These are phyloP conservation scores for Entomobrya multifasciata DNA, from an alignment of 2,888 invertebrate genomes.

Conservation along the genomic window DNA sequence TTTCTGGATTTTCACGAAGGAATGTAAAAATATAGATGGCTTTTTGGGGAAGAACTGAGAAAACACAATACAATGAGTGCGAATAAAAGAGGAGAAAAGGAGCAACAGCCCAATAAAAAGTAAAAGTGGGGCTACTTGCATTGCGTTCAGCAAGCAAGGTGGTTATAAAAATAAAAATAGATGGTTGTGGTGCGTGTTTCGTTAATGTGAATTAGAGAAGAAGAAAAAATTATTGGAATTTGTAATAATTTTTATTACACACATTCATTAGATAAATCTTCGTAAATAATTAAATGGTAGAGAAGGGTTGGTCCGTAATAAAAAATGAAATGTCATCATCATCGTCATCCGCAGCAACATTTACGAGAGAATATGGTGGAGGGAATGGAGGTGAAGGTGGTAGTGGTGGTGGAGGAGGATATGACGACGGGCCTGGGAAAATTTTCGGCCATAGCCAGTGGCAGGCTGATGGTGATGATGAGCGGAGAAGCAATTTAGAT, in stretches of 20 bases:
- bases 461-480: slow-evolving; percentile 20
- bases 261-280: too few species aligned
- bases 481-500: neutral
- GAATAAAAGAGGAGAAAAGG: neutral
- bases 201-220: neutral
- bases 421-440: neutral
- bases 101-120: neutral
- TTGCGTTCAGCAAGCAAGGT: neutral
- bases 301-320: slow-evolving; percentile 18
- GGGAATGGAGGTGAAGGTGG: neutral
- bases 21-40: too few species aligned
- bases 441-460: slow-evolving; percentile 32
- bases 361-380: slow-evolving; percentile 1
- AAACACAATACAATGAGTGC: neutral
- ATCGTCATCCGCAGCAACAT: slow-evolving; percentile 12
- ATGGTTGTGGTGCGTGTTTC: slow-evolving; percentile 16
- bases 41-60: neutral
- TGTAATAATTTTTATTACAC: too few species aligned
- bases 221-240: neutral
- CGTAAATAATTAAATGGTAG: slow-evolving; percentile 38
- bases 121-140: slow-evolving; percentile 36
- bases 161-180: neutral
- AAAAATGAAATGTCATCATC: slow-evolving; percentile 43
- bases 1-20: too few species aligned
- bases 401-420: neutral